These are phyloP conservation scores for Spheniscus mendiculus DNA, from an alignment of 2,113 vertebrate species.

Conservation along the genomic window DNA sequence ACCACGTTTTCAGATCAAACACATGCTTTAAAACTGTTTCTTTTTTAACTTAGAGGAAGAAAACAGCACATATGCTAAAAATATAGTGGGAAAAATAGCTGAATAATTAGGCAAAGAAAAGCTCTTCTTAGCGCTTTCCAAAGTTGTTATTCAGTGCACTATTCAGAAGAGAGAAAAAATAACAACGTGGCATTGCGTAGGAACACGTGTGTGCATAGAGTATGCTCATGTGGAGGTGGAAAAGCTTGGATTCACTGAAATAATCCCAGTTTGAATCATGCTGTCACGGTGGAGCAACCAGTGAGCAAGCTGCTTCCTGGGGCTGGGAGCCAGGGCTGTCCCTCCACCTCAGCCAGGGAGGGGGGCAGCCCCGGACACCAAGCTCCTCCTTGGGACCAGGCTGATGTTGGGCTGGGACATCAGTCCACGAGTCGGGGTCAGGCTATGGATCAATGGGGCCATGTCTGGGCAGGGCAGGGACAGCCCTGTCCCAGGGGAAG, in stretches of 20 bases:
- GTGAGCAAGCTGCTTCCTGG: not conserved
- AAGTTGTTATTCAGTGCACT: not conserved
- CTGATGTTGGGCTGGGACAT: not conserved
- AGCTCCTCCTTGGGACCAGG: not conserved
- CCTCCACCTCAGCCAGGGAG: not conserved
- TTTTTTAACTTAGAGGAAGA: not conserved
- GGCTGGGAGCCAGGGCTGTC: not conserved
- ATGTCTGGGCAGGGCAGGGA: not conserved
- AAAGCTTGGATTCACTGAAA: constrained; percentile 28
- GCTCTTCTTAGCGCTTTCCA: not conserved
- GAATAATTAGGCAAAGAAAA: not conserved
- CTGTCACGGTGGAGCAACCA: not conserved
- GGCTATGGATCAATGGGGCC: not conserved
- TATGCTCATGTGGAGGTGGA: not conserved
- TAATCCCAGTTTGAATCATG: not conserved
- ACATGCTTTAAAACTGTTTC: not conserved
- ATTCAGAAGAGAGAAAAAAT: not conserved
- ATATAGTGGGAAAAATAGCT: not conserved
- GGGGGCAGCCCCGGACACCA: fast-evolving
- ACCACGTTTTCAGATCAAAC: not conserved
- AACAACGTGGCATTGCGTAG: not conserved
- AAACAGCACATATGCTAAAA: not conserved
- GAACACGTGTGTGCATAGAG: not conserved
- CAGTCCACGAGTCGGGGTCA: fast-evolving
- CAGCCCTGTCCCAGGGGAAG: not conserved